Evolutionary conservation across 2,113 vertebrate species (phyloP).

Genomic region (Oceanites oceanicus): DNA sequence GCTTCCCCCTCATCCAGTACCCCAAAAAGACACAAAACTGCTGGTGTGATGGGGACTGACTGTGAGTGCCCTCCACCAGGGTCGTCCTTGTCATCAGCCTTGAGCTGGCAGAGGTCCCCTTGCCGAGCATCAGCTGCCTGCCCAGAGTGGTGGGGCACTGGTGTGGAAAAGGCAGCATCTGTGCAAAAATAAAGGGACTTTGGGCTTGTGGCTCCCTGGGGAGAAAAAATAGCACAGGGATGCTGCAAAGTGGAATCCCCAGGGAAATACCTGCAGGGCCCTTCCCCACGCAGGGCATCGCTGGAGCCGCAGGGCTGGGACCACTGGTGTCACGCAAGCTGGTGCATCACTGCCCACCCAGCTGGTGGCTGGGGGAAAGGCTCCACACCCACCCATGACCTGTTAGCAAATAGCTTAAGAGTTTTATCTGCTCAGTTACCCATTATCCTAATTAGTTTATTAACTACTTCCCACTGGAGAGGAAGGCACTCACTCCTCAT

Average conservation of each 20-base stretch:
- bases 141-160: not conserved
- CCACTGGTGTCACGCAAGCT: not conserved
- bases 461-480: constrained; percentile 31
- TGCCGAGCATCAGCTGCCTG: not conserved
- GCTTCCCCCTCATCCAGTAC: not conserved
- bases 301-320: not conserved
- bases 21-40: not conserved
- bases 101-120: not conserved
- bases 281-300: fast-evolving
- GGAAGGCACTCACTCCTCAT: not conserved
- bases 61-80: not conserved
- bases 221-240: not conserved
- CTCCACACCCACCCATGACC: not conserved
- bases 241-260: not conserved
- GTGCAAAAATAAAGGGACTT: not conserved
- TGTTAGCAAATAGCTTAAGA: constrained; percentile 4
- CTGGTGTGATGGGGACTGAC: too few relatives aligned
- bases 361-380: not conserved
- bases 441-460: constrained; percentile 62
- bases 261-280: not conserved
- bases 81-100: not conserved
- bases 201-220: not conserved
- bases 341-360: fast-evolving
- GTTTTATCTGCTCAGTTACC: constrained; percentile 45
- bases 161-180: not conserved